Conservation (phyloP, 2,888 invertebrate species). For the Smittia aterrima region DNA sequence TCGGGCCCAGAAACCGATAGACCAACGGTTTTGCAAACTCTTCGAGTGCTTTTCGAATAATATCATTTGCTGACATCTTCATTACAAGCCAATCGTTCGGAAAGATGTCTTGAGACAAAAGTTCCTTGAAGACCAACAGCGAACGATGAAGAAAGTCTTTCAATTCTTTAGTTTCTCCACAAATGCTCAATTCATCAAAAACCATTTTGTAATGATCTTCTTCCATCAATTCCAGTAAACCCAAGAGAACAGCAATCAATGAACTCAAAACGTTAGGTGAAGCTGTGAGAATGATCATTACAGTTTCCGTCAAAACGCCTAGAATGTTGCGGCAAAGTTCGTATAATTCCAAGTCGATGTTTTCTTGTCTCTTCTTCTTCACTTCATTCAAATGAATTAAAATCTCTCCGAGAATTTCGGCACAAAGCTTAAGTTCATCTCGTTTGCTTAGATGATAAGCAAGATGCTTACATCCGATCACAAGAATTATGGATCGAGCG, state of each 20-base stretch:
- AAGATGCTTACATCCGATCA: slow-evolving; percentile 81
- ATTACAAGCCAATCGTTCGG: slow-evolving; percentile 89
- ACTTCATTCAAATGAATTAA: slow-evolving; percentile 60
- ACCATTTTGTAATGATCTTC: slow-evolving; percentile 84
- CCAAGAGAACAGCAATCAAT: slow-evolving; percentile 82
- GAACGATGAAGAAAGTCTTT: slow-evolving; percentile 84
- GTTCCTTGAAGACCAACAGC: slow-evolving; percentile 59
- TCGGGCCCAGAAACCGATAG: slow-evolving; percentile 73
- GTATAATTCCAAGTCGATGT: slow-evolving; percentile 53
- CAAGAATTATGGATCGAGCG: slow-evolving; percentile 77
- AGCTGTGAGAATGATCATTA: slow-evolving; percentile 76
- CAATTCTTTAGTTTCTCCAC: slow-evolving; percentile 71
- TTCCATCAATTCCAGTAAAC: slow-evolving; percentile 79
- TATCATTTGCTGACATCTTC: slow-evolving; percentile 82
- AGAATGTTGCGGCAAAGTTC: slow-evolving; percentile 51
- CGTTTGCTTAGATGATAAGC: slow-evolving; percentile 77
- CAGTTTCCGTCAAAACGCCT: slow-evolving; percentile 76
- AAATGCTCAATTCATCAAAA: slow-evolving; percentile 74
- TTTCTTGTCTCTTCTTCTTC: slow-evolving; percentile 56
- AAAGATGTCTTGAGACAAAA: slow-evolving; percentile 58
- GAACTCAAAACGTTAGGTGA: slow-evolving; percentile 68
- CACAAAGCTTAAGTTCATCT: slow-evolving; percentile 79
- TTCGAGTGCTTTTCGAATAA: slow-evolving; percentile 78
- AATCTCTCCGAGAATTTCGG: slow-evolving; percentile 84
- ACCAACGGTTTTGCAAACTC: slow-evolving; percentile 85